A percentile compares a stretch with the other conserved stretches of the same genome.
These are phyloP conservation scores for Chascanopsetta lugubris DNA, from an alignment of 2,113 vertebrate genomes.

Conservation along the genomic window DNA sequence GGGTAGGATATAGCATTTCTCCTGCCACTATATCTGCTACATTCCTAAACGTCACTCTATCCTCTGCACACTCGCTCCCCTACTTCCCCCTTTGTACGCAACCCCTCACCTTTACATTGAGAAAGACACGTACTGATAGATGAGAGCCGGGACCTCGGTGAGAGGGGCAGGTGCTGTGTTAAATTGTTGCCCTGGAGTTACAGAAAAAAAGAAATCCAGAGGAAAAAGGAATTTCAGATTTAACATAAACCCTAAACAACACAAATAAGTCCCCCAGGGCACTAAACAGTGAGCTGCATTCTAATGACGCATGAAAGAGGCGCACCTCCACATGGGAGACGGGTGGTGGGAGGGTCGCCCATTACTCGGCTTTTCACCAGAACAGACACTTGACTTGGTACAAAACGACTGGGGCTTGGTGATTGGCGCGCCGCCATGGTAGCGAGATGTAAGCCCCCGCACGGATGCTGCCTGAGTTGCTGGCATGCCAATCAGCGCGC, in stretches of 20 bases:
- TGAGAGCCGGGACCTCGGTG: slow-evolving; percentile 65
- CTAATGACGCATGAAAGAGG: slow-evolving; percentile 69
- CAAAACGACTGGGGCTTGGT: slow-evolving; percentile 46
- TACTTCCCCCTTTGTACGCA: slow-evolving; percentile 25
- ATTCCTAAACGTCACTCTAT: slow-evolving; percentile 82
- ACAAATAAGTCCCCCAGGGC: slow-evolving; percentile 87
- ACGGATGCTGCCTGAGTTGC: slow-evolving; percentile 41
- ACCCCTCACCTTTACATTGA: slow-evolving; percentile 46
- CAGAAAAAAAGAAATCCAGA: slow-evolving; percentile 60
- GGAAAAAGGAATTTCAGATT: slow-evolving; percentile 88
- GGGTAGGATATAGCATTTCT: slow-evolving; percentile 73
- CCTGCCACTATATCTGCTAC: slow-evolving; percentile 71
- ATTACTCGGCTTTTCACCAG: slow-evolving; percentile 44
- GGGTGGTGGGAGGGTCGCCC: slow-evolving; percentile 14
- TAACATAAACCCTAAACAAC: slow-evolving; percentile 79
- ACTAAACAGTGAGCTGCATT: slow-evolving; percentile 79
- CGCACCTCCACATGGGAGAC: slow-evolving; percentile 49
- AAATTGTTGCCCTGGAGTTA: slow-evolving; percentile 80
- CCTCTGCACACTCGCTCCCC: slow-evolving; percentile 28
- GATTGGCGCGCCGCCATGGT: slow-evolving; percentile 57
- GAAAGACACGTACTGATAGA: slow-evolving; percentile 71
- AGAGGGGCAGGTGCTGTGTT: slow-evolving; percentile 76
- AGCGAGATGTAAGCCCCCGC: slow-evolving; percentile 33
- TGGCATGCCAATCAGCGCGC: slow-evolving; percentile 63
- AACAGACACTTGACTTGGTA: slow-evolving; percentile 47